Percentiles rank a stretch among this genome's conserved stretches.
These are phyloP conservation scores for Dendrolimus pini DNA, from an alignment of 2,888 invertebrate genomes.

Conservation along the genomic window DNA sequence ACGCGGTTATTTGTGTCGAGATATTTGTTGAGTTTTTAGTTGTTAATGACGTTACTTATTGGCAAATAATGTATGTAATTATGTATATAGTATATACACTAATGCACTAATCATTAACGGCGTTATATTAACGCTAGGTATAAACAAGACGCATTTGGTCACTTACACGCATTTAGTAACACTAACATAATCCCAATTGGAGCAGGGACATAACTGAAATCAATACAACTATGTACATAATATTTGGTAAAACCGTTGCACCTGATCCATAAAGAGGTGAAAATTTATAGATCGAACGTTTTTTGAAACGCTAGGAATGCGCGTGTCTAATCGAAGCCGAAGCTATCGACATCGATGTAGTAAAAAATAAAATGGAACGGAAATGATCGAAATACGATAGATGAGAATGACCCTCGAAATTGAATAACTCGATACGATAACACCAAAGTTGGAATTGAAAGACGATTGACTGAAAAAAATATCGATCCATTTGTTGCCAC, in stretches of 20 bases:
- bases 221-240: no score
- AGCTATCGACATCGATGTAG: conserved; percentile 40
- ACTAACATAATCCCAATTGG: no score
- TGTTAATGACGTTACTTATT: no score
- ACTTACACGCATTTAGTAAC: no score
- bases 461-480: conserved; percentile 61
- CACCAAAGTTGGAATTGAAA: conserved; percentile 69
- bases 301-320: conserved; percentile 58
- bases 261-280: conserved; percentile 29
- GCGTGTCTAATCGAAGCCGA: conserved; percentile 57
- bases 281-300: conserved; percentile 40
- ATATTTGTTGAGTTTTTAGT: no score
- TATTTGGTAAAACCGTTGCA: conserved; percentile 16
- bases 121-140: no score
- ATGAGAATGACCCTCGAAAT: conserved; percentile 63
- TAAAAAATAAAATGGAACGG: conserved; percentile 47
- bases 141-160: no score
- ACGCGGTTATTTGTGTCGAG: no score
- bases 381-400: conserved; percentile 61
- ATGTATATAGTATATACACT: no score
- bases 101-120: no score
- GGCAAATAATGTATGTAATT: no score
- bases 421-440: conserved; percentile 72
- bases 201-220: no score
- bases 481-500: conserved; percentile 53